These are phyloP conservation scores for Lycophotia porphyrea DNA, from an alignment of 2,888 invertebrate genomes.

Conservation along the genomic window DNA sequence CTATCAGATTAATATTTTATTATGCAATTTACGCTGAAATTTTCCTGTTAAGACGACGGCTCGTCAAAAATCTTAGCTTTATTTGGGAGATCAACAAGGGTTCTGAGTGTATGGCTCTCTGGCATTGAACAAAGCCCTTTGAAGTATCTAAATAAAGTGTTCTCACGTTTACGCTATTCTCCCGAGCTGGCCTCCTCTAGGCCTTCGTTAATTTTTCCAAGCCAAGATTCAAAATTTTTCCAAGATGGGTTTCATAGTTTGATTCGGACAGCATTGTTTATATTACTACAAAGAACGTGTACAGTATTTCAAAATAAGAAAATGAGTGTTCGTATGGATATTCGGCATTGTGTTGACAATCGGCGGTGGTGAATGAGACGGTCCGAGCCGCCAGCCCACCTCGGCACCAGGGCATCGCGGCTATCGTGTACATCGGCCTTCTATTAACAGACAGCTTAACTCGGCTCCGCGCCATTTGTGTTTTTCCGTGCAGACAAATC, in stretches of 20 bases:
- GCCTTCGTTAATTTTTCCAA: not conserved
- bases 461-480: constrained; percentile 86
- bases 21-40: constrained; percentile 50
- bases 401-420: constrained; percentile 66
- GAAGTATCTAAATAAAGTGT: constrained; percentile 29
- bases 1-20: constrained; percentile 61
- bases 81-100: constrained; percentile 51
- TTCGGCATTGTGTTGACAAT: constrained; percentile 56
- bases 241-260: not conserved
- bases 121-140: constrained; percentile 29
- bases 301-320: constrained; percentile 24
- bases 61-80: constrained; percentile 46
- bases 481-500: constrained; percentile 88
- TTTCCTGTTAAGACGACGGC: constrained; percentile 53
- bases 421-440: constrained; percentile 80
- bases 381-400: constrained; percentile 64
- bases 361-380: constrained; percentile 53
- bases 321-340: constrained; percentile 37
- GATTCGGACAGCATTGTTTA: constrained; percentile 36
- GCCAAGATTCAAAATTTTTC: too few relatives aligned
- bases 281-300: not conserved
- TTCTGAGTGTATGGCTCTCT: constrained; percentile 32
- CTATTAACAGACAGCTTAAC: constrained; percentile 87
- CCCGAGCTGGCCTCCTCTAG: not conserved
- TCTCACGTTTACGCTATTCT: constrained; percentile 7